Percentiles rank a stretch among this genome's conserved stretches.
These are phyloP conservation scores for Drosophila paranaensis DNA, from an alignment of 2,888 invertebrate species.

Conservation along the genomic window DNA sequence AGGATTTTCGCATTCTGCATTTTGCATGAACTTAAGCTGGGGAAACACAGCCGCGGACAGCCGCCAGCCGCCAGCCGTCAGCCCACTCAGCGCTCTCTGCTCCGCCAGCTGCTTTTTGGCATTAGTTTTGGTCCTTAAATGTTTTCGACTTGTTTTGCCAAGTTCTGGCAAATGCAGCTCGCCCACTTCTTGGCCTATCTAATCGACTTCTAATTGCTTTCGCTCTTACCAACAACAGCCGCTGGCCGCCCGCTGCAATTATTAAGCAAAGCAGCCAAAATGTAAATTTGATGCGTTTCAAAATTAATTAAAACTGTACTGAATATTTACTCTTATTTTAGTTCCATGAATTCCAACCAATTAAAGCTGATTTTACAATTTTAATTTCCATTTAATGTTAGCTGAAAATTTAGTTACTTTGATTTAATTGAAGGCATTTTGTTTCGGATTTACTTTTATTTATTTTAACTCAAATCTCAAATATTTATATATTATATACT, in stretches of 20 bases:
- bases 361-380: background rate
- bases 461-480: too few species aligned
- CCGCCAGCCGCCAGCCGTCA: conserved; percentile 9
- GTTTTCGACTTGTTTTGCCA: conserved; percentile 61
- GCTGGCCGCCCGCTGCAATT: conserved; percentile 54
- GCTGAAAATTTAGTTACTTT: background rate
- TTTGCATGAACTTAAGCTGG: conserved; percentile 63
- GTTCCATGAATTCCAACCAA: background rate
- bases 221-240: conserved; percentile 63
- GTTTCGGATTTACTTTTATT: too few species aligned
- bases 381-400: background rate
- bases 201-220: conserved; percentile 79
- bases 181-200: conserved; percentile 39
- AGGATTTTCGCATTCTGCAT: conserved; percentile 61
- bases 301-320: background rate
- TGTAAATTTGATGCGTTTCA: conserved; percentile 40
- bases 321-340: background rate
- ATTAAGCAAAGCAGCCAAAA: conserved; percentile 35
- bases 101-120: conserved; percentile 17
- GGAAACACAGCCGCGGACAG: conserved; percentile 13
- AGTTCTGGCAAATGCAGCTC: conserved; percentile 36
- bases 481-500: too few species aligned
- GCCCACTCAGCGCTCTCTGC: background rate
- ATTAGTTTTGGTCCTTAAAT: conserved; percentile 66
- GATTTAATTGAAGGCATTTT: too few species aligned